Evolutionary conservation across 2,113 vertebrate species (phyloP).

Genomic region (Lepisosteus osseus): DNA sequence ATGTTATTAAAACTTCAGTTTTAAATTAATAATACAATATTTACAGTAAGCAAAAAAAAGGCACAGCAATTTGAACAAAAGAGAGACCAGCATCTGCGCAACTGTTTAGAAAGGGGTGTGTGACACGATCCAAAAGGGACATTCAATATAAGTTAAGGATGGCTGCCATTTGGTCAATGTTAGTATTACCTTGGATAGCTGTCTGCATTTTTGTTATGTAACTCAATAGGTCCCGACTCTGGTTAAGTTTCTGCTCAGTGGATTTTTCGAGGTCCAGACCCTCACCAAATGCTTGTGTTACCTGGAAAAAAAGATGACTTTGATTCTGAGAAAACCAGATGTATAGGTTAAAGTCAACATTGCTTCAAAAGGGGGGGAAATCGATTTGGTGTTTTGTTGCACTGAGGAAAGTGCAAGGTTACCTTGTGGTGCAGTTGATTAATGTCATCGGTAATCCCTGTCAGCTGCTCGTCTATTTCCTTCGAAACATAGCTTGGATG

Average conservation of each 20-base stretch:
- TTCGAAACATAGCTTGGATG: slow-evolving; percentile 31
- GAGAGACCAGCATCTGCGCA: no score
- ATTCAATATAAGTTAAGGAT: no score
- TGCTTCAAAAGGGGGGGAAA: neutral
- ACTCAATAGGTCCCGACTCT: slow-evolving; percentile 56
- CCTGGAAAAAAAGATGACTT: slow-evolving; percentile 49
- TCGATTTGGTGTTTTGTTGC: neutral
- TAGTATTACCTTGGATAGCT: slow-evolving; percentile 66
- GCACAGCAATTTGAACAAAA: no score
- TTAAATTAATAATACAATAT: no score
- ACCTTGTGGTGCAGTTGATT: slow-evolving; percentile 49
- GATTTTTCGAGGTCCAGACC: slow-evolving; percentile 45
- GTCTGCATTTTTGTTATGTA: slow-evolving; percentile 60
- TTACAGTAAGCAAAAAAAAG: no score
- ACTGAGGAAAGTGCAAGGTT: neutral
- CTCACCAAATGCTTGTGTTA: slow-evolving; percentile 40
- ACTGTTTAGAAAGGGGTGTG: no score
- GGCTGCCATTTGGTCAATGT: neutral
- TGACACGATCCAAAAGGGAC: no score
- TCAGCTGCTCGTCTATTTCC: slow-evolving; percentile 39
- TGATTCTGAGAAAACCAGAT: no score
- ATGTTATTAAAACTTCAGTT: no score
- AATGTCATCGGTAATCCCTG: slow-evolving; percentile 41
- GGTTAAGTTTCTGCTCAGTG: slow-evolving; percentile 55
- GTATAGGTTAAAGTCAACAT: neutral